phyloP scores from a whole-genome alignment of 2,888 invertebrate species.

The Pyrocoelia pectoralis region DNA sequence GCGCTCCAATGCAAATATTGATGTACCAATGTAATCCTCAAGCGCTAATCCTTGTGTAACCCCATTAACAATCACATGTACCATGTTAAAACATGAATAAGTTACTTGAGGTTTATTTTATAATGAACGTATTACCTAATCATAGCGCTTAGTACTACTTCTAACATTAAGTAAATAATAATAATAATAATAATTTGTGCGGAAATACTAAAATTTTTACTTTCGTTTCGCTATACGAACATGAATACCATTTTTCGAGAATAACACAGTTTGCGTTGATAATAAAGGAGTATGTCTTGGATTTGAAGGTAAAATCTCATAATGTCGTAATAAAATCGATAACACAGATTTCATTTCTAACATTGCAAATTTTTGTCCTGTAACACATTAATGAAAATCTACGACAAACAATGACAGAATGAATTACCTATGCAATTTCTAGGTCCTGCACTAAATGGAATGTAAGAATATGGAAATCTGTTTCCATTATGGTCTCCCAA shows the following conservation, averaged over 20 bases:
- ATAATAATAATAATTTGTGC: too few relatives aligned
- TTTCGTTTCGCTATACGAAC: constrained; percentile 3
- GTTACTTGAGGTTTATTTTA: too few relatives aligned
- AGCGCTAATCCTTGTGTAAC: too few relatives aligned
- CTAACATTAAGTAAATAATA: too few relatives aligned
- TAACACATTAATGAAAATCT: constrained; percentile 2
- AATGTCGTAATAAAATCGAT: constrained; percentile 62
- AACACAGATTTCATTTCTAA: constrained; percentile 63
- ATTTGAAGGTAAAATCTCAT: constrained; percentile 49
- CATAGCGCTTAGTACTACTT: too few relatives aligned
- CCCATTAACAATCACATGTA: too few relatives aligned
- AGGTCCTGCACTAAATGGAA: constrained; percentile 70
- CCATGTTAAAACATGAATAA: too few relatives aligned
- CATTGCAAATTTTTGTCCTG: constrained; percentile 60
- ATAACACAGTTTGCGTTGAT: constrained; percentile 60
- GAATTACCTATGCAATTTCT: constrained; percentile 66
- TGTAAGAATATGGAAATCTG: constrained; percentile 62
- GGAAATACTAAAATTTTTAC: too few relatives aligned
- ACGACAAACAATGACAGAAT: not conserved
- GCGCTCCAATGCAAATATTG: too few relatives aligned
- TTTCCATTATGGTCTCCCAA: constrained; percentile 44
- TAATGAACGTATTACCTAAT: too few relatives aligned
- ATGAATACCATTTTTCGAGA: constrained; percentile 60
- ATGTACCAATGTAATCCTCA: too few relatives aligned
- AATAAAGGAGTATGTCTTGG: constrained; percentile 57